Evolutionary conservation across 2,113 vertebrate species (phyloP).

Genomic region (Oplegnathus fasciatus): DNA sequence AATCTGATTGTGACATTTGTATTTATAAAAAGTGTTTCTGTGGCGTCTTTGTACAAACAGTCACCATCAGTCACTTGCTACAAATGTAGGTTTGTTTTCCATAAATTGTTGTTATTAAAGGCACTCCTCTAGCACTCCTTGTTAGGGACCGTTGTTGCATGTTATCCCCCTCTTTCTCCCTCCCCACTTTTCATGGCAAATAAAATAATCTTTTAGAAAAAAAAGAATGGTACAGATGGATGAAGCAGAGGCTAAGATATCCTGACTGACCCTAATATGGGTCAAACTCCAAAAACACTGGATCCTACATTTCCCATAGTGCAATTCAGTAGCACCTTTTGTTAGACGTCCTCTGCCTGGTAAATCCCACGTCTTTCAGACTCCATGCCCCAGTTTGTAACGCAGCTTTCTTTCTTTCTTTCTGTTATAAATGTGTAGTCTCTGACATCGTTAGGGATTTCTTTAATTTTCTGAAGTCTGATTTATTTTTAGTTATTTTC

Average conservation of each 20-base stretch:
- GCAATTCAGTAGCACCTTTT: background rate
- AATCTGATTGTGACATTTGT: slow-evolving; percentile 43
- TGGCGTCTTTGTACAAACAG: background rate
- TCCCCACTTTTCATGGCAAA: background rate
- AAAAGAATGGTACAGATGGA: background rate
- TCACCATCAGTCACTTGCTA: background rate
- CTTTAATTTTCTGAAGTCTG: background rate
- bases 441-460: background rate
- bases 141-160: no score
- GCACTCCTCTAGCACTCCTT: background rate
- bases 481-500: no score
- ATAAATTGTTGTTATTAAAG: fast-evolving
- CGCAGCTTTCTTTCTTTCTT: no score
- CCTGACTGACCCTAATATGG: no score
- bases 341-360: background rate
- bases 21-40: background rate
- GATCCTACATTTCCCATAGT: background rate
- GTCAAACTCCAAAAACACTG: background rate
- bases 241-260: background rate
- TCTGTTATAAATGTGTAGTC: no score
- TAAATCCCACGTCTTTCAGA: background rate
- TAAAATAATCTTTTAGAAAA: no score
- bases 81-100: background rate
- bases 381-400: slow-evolving; percentile 8
- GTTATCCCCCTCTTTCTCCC: no score